A percentile compares a stretch with the other conserved stretches of the same genome.
Conservation (phyloP, 92 coral and sea anemone genomes). For the Zoanthus solanderi region DNA sequence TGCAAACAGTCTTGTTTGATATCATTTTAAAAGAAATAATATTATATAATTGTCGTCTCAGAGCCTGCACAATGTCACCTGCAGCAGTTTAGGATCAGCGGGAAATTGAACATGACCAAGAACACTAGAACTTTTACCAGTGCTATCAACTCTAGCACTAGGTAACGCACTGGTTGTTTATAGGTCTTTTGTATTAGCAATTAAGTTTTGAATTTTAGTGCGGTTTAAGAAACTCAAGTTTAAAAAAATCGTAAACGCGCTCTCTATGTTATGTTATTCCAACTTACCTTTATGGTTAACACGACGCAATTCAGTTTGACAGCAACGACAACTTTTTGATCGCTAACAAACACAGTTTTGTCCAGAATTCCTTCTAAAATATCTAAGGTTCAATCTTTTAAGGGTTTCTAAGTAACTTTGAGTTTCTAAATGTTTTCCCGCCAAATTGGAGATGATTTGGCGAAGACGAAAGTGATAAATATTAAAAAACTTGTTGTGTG, state of each 20-base stretch:
- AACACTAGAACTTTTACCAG: not conserved
- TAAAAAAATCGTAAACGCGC: not conserved
- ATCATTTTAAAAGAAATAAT: constrained; percentile 15
- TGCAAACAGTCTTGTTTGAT: constrained; percentile 47
- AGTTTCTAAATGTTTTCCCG: not conserved
- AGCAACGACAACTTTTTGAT: constrained; percentile 16
- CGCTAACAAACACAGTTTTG: constrained; percentile 37
- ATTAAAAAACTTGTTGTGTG: not conserved
- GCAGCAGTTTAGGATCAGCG: constrained; percentile 40
- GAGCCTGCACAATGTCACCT: constrained; percentile 27
- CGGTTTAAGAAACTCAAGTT: not conserved
- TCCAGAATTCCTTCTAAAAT: not conserved
- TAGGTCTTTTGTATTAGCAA: not conserved
- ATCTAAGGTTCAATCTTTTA: not conserved
- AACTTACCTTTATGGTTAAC: constrained; percentile 40
- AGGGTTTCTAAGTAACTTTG: not conserved
- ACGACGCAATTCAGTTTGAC: constrained; percentile 30
- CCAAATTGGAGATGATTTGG: not conserved
- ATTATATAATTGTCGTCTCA: constrained; percentile 13
- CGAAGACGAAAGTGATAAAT: not conserved
- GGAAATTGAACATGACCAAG: constrained; percentile 9
- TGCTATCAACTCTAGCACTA: not conserved
- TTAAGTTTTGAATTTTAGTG: not conserved
- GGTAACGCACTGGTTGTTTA: not conserved
- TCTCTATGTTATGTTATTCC: not conserved